A percentile compares a stretch with the other conserved stretches of the same genome.
Conservation (phyloP, 2,888 invertebrate genomes). For the Apodemia zela region DNA sequence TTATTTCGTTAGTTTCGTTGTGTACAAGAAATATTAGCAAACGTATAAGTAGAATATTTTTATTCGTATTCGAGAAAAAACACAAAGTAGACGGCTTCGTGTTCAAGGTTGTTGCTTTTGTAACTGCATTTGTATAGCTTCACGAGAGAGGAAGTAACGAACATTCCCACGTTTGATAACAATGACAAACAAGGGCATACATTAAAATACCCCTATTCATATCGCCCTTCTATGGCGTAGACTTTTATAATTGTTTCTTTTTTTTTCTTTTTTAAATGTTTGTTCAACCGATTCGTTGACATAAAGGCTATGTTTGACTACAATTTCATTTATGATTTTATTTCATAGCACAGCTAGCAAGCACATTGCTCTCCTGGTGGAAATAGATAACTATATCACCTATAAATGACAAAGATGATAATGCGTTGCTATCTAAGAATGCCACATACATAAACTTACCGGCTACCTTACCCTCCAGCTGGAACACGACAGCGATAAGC, state of each 20-base stretch:
- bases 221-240: background rate
- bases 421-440: too few species aligned
- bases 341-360: too few species aligned
- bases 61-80: background rate
- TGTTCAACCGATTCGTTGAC: too few species aligned
- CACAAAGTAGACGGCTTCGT: conserved; percentile 21
- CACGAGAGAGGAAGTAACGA: conserved; percentile 30
- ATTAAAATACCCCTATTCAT: conserved; percentile 2
- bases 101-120: conserved; percentile 24
- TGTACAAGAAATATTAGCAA: background rate
- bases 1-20: too few species aligned
- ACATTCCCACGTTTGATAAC: conserved; percentile 31
- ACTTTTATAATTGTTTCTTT: background rate
- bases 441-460: too few species aligned
- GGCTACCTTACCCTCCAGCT: too few species aligned
- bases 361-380: too few species aligned
- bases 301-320: too few species aligned
- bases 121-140: conserved; percentile 23
- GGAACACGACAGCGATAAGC: too few species aligned
- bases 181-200: conserved; percentile 16
- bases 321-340: too few species aligned
- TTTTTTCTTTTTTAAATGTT: background rate
- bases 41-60: background rate
- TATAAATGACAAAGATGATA: too few species aligned
- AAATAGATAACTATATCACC: too few species aligned